A percentile compares a stretch with the other conserved stretches of the same genome.
Evolutionary conservation across 2,113 vertebrate genomes (phyloP).

Genomic region (Pandion haliaetus): DNA sequence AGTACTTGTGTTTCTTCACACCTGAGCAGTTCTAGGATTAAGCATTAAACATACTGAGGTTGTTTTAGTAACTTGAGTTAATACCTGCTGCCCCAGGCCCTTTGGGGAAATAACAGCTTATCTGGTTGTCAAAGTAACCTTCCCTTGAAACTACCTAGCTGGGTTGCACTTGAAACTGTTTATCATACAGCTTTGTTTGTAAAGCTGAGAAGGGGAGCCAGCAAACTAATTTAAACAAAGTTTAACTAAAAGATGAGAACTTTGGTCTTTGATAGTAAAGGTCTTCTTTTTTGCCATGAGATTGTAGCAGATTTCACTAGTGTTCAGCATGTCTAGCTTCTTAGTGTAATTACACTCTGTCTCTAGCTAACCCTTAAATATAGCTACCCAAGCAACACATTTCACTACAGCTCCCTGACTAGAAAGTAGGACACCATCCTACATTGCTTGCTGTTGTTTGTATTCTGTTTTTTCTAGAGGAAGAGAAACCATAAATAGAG

Average conservation of each 20-base stretch:
- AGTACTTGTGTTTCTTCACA: neutral
- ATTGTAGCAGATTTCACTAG: neutral
- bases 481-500: neutral
- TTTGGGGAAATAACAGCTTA: neutral
- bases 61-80: neutral
- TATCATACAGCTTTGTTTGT: neutral
- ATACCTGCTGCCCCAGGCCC: neutral
- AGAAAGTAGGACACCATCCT: constrained; percentile 19
- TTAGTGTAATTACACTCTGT: neutral
- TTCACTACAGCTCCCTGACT: neutral
- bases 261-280: neutral
- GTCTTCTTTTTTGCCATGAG: neutral
- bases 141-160: neutral
- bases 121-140: constrained; percentile 18
- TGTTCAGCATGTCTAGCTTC: neutral
- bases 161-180: neutral
- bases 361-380: constrained; percentile 5
- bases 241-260: neutral
- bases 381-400: neutral
- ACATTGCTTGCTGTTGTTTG: neutral
- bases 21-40: neutral
- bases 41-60: neutral
- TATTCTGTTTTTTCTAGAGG: neutral
- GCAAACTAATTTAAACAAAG: fast-evolving
- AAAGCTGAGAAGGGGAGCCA: neutral